Evolutionary conservation across 2,113 vertebrate genomes (phyloP).

Genomic region (Muntiacus muntjak): DNA sequence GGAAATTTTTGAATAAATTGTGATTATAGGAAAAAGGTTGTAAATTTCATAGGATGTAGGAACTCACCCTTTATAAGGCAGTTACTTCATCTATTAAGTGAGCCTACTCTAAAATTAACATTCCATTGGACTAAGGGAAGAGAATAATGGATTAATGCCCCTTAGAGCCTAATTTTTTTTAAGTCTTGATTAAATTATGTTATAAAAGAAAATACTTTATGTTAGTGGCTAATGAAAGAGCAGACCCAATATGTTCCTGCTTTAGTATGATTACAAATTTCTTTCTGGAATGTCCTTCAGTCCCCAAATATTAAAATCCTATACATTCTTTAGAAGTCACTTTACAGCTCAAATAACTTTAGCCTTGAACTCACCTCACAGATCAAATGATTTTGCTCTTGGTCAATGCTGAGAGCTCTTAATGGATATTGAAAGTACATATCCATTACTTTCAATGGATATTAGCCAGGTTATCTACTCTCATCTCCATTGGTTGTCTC

Average conservation of each 20-base stretch:
- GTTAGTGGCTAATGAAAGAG: slow-evolving; percentile 42
- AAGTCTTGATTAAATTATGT: slow-evolving; percentile 57
- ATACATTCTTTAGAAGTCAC: background rate
- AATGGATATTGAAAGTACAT: background rate
- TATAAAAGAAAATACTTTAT: slow-evolving; percentile 58
- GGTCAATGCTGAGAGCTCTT: background rate
- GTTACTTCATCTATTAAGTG: slow-evolving; percentile 14
- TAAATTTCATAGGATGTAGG: slow-evolving; percentile 41
- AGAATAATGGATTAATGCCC: slow-evolving; percentile 40
- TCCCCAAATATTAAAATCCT: background rate
- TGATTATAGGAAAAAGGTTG: slow-evolving; percentile 46
- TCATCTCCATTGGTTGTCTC: background rate
- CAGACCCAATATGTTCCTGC: background rate
- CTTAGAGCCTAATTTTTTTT: slow-evolving; percentile 9
- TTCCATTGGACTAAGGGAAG: slow-evolving; percentile 44
- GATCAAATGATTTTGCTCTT: background rate
- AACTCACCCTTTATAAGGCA: slow-evolving; percentile 51
- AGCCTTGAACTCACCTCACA: background rate
- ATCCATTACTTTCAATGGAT: background rate
- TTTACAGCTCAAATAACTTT: background rate
- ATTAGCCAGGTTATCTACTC: background rate
- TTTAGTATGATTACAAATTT: background rate
- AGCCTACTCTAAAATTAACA: slow-evolving; percentile 63
- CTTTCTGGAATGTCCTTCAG: slow-evolving; percentile 10
- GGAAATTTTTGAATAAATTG: slow-evolving; percentile 46